Conservation (phyloP, 2,113 vertebrate species). For the Merops nubicus region DNA sequence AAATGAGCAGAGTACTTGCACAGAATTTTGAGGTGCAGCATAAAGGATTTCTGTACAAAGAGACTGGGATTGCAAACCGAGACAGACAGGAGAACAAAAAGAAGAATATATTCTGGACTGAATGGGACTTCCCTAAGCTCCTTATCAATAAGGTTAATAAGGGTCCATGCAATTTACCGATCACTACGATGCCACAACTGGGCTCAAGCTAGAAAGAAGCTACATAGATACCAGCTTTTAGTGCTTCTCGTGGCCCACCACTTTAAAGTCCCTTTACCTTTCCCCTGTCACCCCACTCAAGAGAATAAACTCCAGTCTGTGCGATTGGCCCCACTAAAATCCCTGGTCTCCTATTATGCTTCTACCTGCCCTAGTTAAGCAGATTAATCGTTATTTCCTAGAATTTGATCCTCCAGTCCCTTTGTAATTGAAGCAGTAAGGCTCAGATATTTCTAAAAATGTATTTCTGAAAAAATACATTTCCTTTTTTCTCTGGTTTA, state of each 20-base stretch:
- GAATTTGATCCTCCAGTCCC: slow-evolving; percentile 76
- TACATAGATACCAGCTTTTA: slow-evolving; percentile 42
- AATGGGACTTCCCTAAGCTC: slow-evolving; percentile 82
- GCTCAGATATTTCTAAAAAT: slow-evolving; percentile 80
- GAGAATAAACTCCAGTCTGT: slow-evolving; percentile 67
- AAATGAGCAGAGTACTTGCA: slow-evolving; percentile 54
- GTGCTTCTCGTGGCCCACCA: slow-evolving; percentile 66
- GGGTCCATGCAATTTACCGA: slow-evolving; percentile 84
- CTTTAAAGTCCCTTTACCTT: slow-evolving; percentile 70
- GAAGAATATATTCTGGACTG: slow-evolving; percentile 68
- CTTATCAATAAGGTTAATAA: slow-evolving; percentile 88
- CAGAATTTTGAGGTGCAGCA: slow-evolving; percentile 70
- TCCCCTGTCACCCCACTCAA: slow-evolving; percentile 44
- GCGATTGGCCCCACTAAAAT: slow-evolving; percentile 73
- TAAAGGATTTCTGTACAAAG: slow-evolving; percentile 71
- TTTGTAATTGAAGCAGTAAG: slow-evolving; percentile 80
- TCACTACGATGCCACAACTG: slow-evolving; percentile 73
- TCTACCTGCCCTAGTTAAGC: slow-evolving; percentile 85
- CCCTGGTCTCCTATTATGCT: slow-evolving; percentile 64
- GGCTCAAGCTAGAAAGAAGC: slow-evolving; percentile 62
- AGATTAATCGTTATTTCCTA: slow-evolving; percentile 82
- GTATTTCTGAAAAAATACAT: slow-evolving; percentile 79
- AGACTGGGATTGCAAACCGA: slow-evolving; percentile 51
- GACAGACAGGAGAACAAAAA: slow-evolving; percentile 78
- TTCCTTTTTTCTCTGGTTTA: slow-evolving; percentile 78